Evolutionary conservation across 2,888 invertebrate genomes (phyloP), one percentile per base, ranked within the genome.

Genomic region (Malthinus seriepunctatus): DNA sequence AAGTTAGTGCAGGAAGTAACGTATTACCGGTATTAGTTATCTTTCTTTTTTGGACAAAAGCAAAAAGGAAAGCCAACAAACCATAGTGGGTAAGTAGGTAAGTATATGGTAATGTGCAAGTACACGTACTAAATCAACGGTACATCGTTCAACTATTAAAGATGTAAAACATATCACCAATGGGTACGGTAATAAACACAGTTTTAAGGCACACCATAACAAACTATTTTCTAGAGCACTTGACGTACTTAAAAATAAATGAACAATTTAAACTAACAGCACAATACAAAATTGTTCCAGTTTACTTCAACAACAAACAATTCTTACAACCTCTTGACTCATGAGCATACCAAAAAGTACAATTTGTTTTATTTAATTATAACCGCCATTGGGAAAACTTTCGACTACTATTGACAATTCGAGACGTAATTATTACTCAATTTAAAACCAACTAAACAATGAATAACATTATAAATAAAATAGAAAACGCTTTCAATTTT

Each of bases 81-180:
- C 9, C 61, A 57, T 53, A 39, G 9, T 35, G 31, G 35, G 34
- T 46, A 61, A 57, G 50, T 52, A 53, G 57, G 58, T 58, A 48
- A 42, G 23, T 42, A 52, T 42, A 47, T 37, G 46, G 42, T 48
- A 60, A 57, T 55, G 48, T 38, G 44, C 32, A 32, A 54, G 45
- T 51, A 23, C 42, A 56, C 35, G 53, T 56, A 52, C 23, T 33
- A 35, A 32, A 54, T 47, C 32, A 62, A 58, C 62, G 50, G 62
- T 62, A 62, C 50, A 35, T 45, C 44, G 51, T 14, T 32, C 32
- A 52, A 44, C 38, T 51, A 37, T 55, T 49, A 54, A 38, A 56
- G 56, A 53, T 56, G 56, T 49, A 58, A 38, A 32, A 48, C 51
- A 53, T 45, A 55, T 61, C 53, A 54, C 56, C 53, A 49, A 53